These are phyloP conservation scores for Synanthedon andrenaeformis DNA, from an alignment of 2,888 invertebrate genomes.

Conservation along the genomic window DNA sequence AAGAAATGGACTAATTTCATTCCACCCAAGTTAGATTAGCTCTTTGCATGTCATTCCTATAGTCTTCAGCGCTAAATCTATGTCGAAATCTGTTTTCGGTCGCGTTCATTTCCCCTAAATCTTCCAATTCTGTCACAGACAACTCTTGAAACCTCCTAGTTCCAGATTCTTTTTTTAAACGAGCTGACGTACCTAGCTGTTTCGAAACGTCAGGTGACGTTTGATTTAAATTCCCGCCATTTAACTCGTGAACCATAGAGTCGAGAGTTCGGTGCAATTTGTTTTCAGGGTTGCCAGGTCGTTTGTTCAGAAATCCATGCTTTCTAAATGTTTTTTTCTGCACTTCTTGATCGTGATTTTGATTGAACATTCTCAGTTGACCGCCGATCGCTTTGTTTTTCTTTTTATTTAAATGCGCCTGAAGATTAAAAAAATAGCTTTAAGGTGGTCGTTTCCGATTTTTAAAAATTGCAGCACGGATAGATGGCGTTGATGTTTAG, in stretches of 20 bases:
- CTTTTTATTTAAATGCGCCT: constrained; percentile 26
- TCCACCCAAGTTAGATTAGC: constrained; percentile 42
- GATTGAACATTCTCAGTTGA: constrained; percentile 31
- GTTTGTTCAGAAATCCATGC: constrained; percentile 43
- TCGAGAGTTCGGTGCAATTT: constrained; percentile 43
- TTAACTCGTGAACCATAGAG: constrained; percentile 42
- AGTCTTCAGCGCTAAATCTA: constrained; percentile 41
- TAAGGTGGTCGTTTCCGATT: background rate
- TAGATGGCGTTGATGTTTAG: too few species aligned
- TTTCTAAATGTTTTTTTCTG: constrained; percentile 18
- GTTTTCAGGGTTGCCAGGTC: constrained; percentile 40
- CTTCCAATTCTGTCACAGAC: constrained; percentile 34
- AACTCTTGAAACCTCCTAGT: constrained; percentile 47
- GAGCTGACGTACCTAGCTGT: constrained; percentile 5
- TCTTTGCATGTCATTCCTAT: constrained; percentile 33
- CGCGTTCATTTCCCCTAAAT: constrained; percentile 41
- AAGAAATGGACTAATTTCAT: constrained; percentile 12
- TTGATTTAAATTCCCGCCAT: constrained; percentile 14
- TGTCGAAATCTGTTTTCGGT: constrained; percentile 48
- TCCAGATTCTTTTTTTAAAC: constrained; percentile 32
- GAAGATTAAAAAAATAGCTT: background rate
- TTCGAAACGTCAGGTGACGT: constrained; percentile 4
- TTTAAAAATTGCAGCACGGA: too few species aligned
- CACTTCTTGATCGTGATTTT: constrained; percentile 24
- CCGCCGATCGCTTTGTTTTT: constrained; percentile 14